These are phyloP conservation scores for Microcebus lehilahytsara DNA, from an alignment of 2,113 vertebrate genomes.

Conservation along the genomic window DNA sequence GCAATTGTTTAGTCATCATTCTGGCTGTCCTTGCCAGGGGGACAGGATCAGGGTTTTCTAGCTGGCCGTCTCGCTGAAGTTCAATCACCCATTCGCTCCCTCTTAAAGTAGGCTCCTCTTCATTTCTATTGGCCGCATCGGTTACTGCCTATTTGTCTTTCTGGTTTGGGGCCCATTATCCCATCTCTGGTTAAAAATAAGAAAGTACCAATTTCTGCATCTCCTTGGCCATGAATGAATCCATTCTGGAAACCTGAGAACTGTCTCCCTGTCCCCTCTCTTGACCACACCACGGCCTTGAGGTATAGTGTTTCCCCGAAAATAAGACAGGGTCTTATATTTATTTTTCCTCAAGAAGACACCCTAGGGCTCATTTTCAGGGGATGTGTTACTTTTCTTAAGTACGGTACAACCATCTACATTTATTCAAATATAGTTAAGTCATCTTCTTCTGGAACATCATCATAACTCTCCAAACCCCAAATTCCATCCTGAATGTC, in stretches of 20 bases:
- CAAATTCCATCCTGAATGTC: too few relatives aligned
- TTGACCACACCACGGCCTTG: constrained; percentile 41
- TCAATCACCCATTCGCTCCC: neutral
- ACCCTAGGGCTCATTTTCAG: too few relatives aligned
- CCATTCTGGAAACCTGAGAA: constrained; percentile 22
- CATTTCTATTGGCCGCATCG: neutral
- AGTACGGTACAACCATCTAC: too few relatives aligned
- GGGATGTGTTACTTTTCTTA: too few relatives aligned
- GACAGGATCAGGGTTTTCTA: neutral
- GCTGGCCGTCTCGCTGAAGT: neutral
- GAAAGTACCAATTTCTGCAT: neutral
- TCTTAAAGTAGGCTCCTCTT: constrained; percentile 34
- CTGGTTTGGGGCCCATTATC: constrained; percentile 62
- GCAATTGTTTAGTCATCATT: neutral
- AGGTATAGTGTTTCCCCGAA: neutral
- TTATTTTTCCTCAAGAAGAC: too few relatives aligned
- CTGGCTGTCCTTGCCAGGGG: neutral
- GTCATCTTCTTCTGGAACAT: too few relatives aligned
- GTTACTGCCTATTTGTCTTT: constrained; percentile 55
- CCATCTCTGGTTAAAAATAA: constrained; percentile 72
- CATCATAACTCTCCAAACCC: too few relatives aligned
- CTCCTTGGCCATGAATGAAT: constrained; percentile 16
- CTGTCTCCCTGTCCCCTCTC: constrained; percentile 22
- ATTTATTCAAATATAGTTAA: too few relatives aligned
- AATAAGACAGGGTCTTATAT: too few relatives aligned